Base-by-base conservation (phyloP, 1,140 invertebrate species). In the Sitophilus oryzae region DNA sequence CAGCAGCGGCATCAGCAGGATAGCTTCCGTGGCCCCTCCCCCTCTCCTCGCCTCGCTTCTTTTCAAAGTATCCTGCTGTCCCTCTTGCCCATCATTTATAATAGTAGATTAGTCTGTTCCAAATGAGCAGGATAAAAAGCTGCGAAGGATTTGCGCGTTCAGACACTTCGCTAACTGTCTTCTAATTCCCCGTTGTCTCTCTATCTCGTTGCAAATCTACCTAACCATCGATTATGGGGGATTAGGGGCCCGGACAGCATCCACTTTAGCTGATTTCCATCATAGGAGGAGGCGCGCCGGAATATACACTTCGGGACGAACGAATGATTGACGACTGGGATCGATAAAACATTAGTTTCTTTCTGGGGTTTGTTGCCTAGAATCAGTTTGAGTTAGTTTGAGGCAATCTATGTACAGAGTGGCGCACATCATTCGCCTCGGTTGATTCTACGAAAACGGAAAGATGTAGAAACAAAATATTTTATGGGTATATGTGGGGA, bases 101-200 rank as follows among this genome's bases (percentile, higher is more conserved):
- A 62, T 58, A 58, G 58, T 53, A 59, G 61, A 62, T 62, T 62
- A 60, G 61, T 42, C 54, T 53, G 61, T 60, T 59, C 44, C 52
- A 55, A 59, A 56, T 57, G 54, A 62, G 61, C 51, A 45, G 48
- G 58, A 60, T 60, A 60, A 62, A 60, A 62, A 56, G 41, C 58
- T 42, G 41, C 35, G 41, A 50, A 50, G 49, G 55, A 52, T 42
- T 57, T 51, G 49, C 48, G 55, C 47, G 41, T 51, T 47, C 52
- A 63, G 61, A 61, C 61, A 63, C 59, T 63, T 61, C 38, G 61
- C 61, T 61, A 63, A 63, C 61, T 61, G 59, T 61, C 59, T 63
- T 63, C 61, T 63, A 63, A 63, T 63, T 61, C 61, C 61, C 52
- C 34, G 53, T 57, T 63, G 61, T n/a, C n/a, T n/a, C n/a, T 63